Evolutionary conservation across 1,140 invertebrate genomes (phyloP).

Genomic region (Eurosta solidaginis): DNA sequence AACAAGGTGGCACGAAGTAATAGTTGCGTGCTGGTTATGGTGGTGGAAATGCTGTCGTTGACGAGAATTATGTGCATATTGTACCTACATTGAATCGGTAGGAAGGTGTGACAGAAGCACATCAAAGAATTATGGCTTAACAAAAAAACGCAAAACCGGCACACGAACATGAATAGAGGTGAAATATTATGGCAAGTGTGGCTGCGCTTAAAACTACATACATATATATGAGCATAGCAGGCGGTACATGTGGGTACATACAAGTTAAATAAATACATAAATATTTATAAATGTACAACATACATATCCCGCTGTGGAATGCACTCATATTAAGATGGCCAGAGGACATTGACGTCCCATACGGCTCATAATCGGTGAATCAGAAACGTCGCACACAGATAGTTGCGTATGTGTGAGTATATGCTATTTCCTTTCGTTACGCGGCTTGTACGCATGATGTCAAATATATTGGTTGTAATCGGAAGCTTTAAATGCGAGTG

Average conservation of each 20-base stretch:
- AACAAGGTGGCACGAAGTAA: background rate
- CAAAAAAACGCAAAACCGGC: background rate
- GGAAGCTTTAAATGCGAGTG: conserved; percentile 8
- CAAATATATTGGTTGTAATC: background rate
- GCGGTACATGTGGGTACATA: background rate
- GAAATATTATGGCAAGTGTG: background rate
- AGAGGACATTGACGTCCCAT: conserved; percentile 21
- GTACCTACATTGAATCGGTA: background rate
- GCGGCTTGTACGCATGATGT: background rate
- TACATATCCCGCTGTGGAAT: background rate
- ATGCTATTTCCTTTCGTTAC: background rate
- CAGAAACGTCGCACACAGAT: background rate
- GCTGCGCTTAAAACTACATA: background rate
- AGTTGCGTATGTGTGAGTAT: background rate
- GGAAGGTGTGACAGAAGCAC: conserved; percentile 9
- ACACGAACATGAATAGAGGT: background rate
- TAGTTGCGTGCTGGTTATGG: background rate
- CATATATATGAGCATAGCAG: too few relatives aligned
- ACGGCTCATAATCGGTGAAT: background rate
- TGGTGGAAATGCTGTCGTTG: background rate
- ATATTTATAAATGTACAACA: too few relatives aligned
- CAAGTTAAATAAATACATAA: too few relatives aligned
- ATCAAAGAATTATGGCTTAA: conserved; percentile 26
- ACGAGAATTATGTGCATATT: too few relatives aligned
- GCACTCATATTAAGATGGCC: conserved; percentile 12